Evolutionary conservation across 2,888 invertebrate genomes (phyloP), one percentile per base, ranked within the genome.

Genomic region (Leptinotarsa peninsularis): DNA sequence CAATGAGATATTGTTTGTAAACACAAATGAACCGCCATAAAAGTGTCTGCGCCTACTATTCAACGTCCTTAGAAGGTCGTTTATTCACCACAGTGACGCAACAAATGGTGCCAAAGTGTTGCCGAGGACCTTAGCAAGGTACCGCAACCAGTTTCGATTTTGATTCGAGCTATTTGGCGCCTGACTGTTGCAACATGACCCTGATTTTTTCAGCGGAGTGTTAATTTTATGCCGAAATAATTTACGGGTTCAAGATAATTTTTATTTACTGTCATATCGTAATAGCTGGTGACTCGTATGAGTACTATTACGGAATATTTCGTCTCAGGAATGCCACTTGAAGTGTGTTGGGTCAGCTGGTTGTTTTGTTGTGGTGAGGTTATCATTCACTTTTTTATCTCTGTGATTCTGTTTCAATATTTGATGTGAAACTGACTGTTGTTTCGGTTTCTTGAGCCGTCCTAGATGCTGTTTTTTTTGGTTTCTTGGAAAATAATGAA

Each of bases 121-220:
- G 14, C 69, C 69, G 69, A 69, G 69, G 69, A 56, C 33, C 69
- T 43, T 54, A 58, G 58, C 58, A 23, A 58, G 58, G 58, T 58
- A 58, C 27, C 23, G 58, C 15, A 27, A 58, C 58, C 58, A 58
- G 58, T 58, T 58, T 10, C 18, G 18, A 18, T 13, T 54, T 54
- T 54, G 18, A 54, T 18, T 18, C 54, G 54, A 54, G 54, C 54
- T 54, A 18, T 54, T 58, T 49, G 75, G 74, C 77, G 76, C 76
- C 77, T 66, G 54, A 73, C 58, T 78, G 67, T 78, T 74, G 79
- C 77, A 76, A 79, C 66, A 66, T 76, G 78, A 78, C 80, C 79
- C 74, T 80, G 79, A 79, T 66, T 77, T 77, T 75, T 78, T 76
- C 14, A 58, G 21, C 56, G 0, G 58, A 58, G 58, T 58, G 58